Percentiles rank a stretch among this genome's conserved stretches.
Conservation (phyloP, 2,888 invertebrate genomes). For the Cryptocheilus praepositus region DNA sequence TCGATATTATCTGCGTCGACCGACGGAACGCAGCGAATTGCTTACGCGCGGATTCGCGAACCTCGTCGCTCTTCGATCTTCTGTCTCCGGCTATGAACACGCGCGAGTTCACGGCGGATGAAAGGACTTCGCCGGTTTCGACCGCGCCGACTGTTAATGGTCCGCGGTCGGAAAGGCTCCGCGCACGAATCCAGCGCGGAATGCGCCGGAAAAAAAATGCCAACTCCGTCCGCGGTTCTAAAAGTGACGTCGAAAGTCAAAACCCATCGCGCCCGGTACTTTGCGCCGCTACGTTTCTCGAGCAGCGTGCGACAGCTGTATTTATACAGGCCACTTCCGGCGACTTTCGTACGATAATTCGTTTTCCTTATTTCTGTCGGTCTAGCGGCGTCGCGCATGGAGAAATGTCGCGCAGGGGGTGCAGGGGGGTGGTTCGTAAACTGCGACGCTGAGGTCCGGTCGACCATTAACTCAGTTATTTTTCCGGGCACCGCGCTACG, state of each 20-base stretch:
- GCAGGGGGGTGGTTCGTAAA: constrained; percentile 14
- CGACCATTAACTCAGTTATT: constrained; percentile 17
- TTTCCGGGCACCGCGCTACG: constrained; percentile 2
- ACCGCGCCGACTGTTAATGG: too few species aligned
- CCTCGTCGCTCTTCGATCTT: constrained; percentile 8
- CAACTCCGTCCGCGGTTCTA: constrained; percentile 35
- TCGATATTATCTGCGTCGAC: background rate
- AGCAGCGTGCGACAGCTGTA: constrained; percentile 47
- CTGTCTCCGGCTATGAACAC: too few species aligned
- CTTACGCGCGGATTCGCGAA: too few species aligned
- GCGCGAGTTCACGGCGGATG: too few species aligned
- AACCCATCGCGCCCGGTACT: constrained; percentile 38
- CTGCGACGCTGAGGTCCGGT: constrained; percentile 8
- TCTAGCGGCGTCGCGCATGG: constrained; percentile 3
- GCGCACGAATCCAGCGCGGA: too few species aligned
- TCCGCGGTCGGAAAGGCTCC: too few species aligned
- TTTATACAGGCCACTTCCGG: constrained; percentile 54
- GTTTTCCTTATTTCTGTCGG: constrained; percentile 37
- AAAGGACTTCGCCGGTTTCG: too few species aligned
- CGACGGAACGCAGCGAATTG: too few species aligned
- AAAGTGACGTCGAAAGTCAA: constrained; percentile 43
- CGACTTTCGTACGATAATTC: constrained; percentile 45
- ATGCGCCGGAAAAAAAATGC: background rate
- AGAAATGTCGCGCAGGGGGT: background rate
- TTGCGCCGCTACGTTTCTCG: constrained; percentile 34